phyloP scores from a whole-genome alignment of 2,888 invertebrate species.

The Portevinia maculata region DNA sequence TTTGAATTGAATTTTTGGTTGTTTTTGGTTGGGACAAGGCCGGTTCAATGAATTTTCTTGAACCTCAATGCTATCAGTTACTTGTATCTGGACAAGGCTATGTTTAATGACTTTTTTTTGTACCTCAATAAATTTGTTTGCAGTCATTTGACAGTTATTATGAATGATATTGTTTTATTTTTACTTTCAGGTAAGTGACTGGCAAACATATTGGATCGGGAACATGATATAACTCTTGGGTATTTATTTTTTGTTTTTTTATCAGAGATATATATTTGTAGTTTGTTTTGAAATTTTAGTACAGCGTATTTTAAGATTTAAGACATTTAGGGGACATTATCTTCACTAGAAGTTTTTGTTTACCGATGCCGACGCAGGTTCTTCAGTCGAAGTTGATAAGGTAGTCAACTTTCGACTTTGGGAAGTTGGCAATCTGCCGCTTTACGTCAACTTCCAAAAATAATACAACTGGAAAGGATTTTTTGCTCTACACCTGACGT shows the following conservation, averaged over 20 bases:
- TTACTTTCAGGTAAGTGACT: constrained; percentile 46
- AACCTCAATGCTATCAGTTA: constrained; percentile 11
- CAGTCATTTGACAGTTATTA: constrained; percentile 29
- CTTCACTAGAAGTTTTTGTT: too few species aligned
- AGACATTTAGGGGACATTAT: too few species aligned
- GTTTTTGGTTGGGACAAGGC: constrained; percentile 39
- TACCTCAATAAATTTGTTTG: constrained; percentile 15
- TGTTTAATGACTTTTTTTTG: constrained; percentile 3
- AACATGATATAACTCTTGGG: not conserved
- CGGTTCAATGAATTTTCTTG: constrained; percentile 55
- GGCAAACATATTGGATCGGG: not conserved
- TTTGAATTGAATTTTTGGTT: constrained; percentile 44
- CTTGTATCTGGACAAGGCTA: not conserved
- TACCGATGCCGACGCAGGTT: too few species aligned
- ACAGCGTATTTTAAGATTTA: too few species aligned
- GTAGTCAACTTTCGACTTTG: too few species aligned
- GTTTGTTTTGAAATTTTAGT: too few species aligned
- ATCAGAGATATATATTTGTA: too few species aligned
- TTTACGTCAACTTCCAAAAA: too few species aligned
- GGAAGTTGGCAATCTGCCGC: too few species aligned
- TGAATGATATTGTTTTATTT: constrained; percentile 32
- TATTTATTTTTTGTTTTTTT: constrained; percentile 22
- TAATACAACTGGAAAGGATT: too few species aligned
- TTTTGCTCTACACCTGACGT: too few species aligned
- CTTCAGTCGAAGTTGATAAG: too few species aligned